Evolutionary conservation across 2,888 invertebrate species (phyloP), one percentile per base, ranked within the genome.

Genomic region (Petrolisthes cinctipes): DNA sequence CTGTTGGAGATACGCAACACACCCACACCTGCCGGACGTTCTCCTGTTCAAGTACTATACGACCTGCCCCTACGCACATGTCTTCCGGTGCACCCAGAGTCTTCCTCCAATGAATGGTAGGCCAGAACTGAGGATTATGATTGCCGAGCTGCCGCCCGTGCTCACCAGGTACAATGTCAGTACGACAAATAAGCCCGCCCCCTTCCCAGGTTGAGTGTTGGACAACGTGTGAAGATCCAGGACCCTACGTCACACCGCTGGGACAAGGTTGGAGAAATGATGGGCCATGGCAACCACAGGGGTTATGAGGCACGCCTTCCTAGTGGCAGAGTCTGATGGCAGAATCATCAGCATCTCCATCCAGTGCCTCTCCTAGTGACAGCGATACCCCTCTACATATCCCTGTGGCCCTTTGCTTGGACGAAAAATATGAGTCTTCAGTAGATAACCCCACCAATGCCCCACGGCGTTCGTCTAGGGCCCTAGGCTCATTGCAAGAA

Each of bases 11-110:
- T 81, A 53, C n/a, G 81, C 4, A 53, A 81, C 57, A 56, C 54
- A 17, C 81, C 81, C 51, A 53, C n/a, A 23, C 57, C 57, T 56
- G 14, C 14, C 56, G 54, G 81, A 17, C 9, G 9, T 56, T 81
- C 81, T 53, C 53, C 81, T 56, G 81, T 20, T 23, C 81, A 81
- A 57, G 57, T 81, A 53, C 20, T 81, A 53, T 57, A 56, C 20
- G 54, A n/a, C 7, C 68, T 17, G 68, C 68, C 68, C n/a, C 68
- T 68, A 14, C 68, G 68, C 68, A 68, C 68, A 17, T 81, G 81
- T 81, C 51, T 81, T 5, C 57, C 81, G 56, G 9, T 9, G 4
- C 81, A 81, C 57, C 81, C n/a, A 4, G 57, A 14, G 23, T 23
- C 4, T 20, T 81, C 51, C 17, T 53, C 54, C 11, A 11, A 81